Percentiles rank a stretch among this genome's conserved stretches.
Evolutionary conservation across 2,797 vertebrate genomes (phyloP).

Genomic region (Eulemur mongoz): DNA sequence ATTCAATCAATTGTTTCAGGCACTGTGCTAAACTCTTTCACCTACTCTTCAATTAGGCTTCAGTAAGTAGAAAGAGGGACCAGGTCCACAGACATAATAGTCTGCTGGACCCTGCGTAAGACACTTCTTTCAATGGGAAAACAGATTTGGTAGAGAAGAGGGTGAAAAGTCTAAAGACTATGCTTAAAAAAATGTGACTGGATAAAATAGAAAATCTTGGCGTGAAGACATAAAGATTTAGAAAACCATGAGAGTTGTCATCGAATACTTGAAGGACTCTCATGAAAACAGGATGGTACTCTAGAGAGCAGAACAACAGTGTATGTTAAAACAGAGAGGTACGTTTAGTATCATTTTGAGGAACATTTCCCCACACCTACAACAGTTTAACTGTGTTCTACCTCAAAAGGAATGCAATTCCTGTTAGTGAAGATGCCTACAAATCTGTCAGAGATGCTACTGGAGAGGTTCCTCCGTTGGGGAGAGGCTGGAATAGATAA

Average conservation of each 20-base stretch:
- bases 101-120: neutral
- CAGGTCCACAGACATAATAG: neutral
- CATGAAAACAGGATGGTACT: neutral
- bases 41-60: neutral
- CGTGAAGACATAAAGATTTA: constrained; percentile 10
- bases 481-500: neutral
- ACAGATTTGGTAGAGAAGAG: neutral
- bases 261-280: neutral
- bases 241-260: neutral
- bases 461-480: neutral
- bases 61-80: neutral
- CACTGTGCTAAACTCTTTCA: neutral
- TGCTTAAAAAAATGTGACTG: neutral
- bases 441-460: neutral
- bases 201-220: neutral
- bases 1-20: neutral
- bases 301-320: neutral
- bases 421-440: neutral
- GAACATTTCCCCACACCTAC: neutral
- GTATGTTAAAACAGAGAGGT: neutral
- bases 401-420: neutral
- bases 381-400: neutral
- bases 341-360: neutral
- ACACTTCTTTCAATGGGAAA: neutral
- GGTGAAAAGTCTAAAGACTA: neutral